Percentiles rank a stretch among this genome's conserved stretches.
Conservation (phyloP, 2,888 invertebrate species). For the Frankliniella fusca region DNA sequence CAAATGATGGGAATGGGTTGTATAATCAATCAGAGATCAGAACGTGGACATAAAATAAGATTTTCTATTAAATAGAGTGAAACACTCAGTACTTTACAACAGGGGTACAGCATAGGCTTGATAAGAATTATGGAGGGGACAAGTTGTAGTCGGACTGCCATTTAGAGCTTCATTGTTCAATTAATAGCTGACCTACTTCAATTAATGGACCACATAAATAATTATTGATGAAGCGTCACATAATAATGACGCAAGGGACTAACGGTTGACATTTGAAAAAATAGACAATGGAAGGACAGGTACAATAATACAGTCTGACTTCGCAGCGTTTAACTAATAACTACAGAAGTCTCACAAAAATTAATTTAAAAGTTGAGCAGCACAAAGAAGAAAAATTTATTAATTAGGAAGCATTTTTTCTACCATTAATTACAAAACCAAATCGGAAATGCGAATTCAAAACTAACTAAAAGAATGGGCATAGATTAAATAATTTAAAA, state of each 20-base stretch:
- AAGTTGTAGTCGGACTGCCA: neutral
- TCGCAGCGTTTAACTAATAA: neutral
- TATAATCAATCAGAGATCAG: neutral
- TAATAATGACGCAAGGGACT: neutral
- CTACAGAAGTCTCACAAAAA: constrained; percentile 5
- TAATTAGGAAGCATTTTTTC: no score
- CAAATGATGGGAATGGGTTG: neutral
- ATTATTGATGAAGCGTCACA: neutral
- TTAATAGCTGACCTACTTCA: neutral
- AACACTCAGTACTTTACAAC: neutral
- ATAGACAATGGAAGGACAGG: neutral
- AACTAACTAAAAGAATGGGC: no score
- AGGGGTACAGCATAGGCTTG: neutral
- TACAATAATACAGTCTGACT: constrained; percentile 13
- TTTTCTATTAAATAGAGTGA: neutral
- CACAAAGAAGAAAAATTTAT: neutral
- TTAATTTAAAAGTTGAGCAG: constrained; percentile 17
- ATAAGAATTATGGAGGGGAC: neutral
- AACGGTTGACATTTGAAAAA: neutral
- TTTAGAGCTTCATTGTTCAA: neutral
- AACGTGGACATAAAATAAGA: neutral
- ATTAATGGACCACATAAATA: neutral
- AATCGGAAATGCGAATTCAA: no score
- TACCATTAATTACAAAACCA: no score
- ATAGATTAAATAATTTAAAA: no score